Evolutionary conservation across 2,797 vertebrate genomes (phyloP).

Genomic region (Artibeus lituratus): DNA sequence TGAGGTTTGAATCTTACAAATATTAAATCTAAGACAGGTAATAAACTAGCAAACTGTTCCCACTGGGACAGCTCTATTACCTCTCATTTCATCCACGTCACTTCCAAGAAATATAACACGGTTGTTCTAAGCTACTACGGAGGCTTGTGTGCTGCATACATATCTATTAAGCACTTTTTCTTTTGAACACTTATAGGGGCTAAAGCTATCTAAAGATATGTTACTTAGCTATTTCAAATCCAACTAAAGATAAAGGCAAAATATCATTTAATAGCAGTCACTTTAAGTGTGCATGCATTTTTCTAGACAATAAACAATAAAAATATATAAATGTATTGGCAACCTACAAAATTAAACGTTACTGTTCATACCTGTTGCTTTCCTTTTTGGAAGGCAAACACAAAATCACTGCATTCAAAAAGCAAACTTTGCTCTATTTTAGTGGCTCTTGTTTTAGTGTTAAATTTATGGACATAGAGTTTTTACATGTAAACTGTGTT

Average conservation of each 20-base stretch:
- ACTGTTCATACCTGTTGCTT: not conserved
- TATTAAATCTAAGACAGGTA: not conserved
- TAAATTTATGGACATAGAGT: constrained; percentile 27
- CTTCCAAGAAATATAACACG: not conserved
- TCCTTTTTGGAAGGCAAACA: constrained; percentile 43
- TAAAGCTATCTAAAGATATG: not conserved
- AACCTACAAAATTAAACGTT: constrained; percentile 18
- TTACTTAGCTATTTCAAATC: constrained; percentile 12
- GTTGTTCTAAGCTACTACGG: not conserved
- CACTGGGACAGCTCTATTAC: not conserved
- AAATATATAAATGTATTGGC: not conserved
- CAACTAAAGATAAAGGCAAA: not conserved
- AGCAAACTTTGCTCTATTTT: constrained; percentile 16
- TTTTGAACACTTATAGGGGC: not conserved
- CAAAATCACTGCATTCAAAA: constrained; percentile 28
- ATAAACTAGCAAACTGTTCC: not conserved
- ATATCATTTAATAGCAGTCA: not conserved
- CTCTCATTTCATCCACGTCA: not conserved
- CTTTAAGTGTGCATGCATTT: not conserved
- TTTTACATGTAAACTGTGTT: constrained; percentile 44
- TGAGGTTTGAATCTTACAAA: not conserved
- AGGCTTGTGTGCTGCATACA: not conserved
- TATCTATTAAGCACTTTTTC: not conserved
- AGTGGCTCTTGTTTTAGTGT: not conserved
- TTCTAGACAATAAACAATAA: constrained; percentile 29